phyloP scores from a whole-genome alignment of 1,140 invertebrate genomes.

The Druon quercuslanigerum region DNA sequence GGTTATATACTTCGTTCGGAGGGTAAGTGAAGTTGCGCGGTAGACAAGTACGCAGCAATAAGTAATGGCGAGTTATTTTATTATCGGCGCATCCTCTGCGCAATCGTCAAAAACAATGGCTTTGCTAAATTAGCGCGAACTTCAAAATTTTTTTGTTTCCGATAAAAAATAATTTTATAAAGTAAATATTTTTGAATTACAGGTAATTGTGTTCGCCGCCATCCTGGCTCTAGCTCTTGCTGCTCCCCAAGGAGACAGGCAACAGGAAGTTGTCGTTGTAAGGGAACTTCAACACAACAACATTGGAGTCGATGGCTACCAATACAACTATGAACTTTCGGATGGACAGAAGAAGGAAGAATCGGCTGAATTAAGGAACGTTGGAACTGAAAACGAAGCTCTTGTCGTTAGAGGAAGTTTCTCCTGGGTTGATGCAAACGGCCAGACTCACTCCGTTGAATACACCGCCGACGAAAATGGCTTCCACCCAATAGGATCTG shows the following conservation, averaged over 20 bases:
- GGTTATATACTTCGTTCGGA: too few species aligned
- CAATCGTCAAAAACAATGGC: too few species aligned
- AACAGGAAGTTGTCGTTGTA: conserved; percentile 59
- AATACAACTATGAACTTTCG: conserved; percentile 77
- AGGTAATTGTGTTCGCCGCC: conserved; percentile 16
- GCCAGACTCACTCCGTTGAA: conserved; percentile 67
- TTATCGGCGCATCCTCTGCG: too few species aligned
- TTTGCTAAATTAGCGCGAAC: too few species aligned
- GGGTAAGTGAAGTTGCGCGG: too few species aligned
- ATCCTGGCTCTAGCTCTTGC: conserved; percentile 3
- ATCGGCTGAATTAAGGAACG: conserved; percentile 76
- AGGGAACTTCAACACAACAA: conserved; percentile 67
- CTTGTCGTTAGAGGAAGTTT: conserved; percentile 78
- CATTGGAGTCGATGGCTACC: conserved; percentile 71
- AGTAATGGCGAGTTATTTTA: too few species aligned
- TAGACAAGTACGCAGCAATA: too few species aligned
- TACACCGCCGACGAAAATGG: conserved; percentile 73
- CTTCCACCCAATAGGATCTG: conserved; percentile 58
- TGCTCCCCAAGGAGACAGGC: neutral
- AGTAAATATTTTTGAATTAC: neutral
- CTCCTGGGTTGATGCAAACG: conserved; percentile 76
- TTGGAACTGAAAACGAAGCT: conserved; percentile 79
- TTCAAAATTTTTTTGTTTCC: too few species aligned
- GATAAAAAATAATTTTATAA: too few species aligned
- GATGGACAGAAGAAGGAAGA: conserved; percentile 78